Conservation (phyloP, 2,888 invertebrate genomes). For the Rhabditoides inermis region DNA sequence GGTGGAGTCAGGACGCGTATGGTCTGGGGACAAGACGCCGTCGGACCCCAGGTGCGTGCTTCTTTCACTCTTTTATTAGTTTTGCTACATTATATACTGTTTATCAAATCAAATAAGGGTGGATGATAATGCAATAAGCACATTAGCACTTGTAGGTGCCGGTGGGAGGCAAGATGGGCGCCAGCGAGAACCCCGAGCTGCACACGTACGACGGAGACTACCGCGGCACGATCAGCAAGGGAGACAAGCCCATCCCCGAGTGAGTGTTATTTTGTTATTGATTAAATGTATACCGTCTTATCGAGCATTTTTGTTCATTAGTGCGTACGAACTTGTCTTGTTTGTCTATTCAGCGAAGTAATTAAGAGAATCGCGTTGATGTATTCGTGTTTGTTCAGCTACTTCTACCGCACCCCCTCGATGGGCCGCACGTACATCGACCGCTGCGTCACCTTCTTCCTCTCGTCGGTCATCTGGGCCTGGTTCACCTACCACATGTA, state of each 20-base stretch:
- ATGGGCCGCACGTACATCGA: slow-evolving; percentile 43
- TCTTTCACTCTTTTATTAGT: too few relatives aligned
- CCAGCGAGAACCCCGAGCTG: slow-evolving; percentile 38
- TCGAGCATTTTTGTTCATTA: background rate
- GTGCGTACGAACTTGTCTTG: background rate
- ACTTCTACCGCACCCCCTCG: slow-evolving; percentile 41
- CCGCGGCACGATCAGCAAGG: slow-evolving; percentile 31
- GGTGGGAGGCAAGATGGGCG: slow-evolving; percentile 39
- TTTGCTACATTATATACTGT: too few relatives aligned
- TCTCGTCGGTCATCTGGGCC: slow-evolving; percentile 39
- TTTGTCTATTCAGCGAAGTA: background rate
- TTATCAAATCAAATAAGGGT: background rate
- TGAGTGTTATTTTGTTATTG: slow-evolving; percentile 9
- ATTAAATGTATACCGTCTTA: background rate
- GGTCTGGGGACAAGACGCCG: slow-evolving; percentile 37
- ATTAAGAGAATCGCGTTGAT: background rate
- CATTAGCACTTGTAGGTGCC: slow-evolving; percentile 21
- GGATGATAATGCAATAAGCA: background rate
- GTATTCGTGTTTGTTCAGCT: slow-evolving; percentile 19
- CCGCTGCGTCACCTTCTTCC: slow-evolving; percentile 29
- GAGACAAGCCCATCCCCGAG: slow-evolving; percentile 42
- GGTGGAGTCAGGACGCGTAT: slow-evolving; percentile 20
- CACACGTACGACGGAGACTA: slow-evolving; percentile 45
- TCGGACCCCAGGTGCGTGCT: slow-evolving; percentile 22
- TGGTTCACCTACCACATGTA: slow-evolving; percentile 50